A percentile compares a stretch with the other conserved stretches of the same genome.
Evolutionary conservation across 2,113 vertebrate genomes (phyloP).

Genomic region (Oncorhynchus keta): DNA sequence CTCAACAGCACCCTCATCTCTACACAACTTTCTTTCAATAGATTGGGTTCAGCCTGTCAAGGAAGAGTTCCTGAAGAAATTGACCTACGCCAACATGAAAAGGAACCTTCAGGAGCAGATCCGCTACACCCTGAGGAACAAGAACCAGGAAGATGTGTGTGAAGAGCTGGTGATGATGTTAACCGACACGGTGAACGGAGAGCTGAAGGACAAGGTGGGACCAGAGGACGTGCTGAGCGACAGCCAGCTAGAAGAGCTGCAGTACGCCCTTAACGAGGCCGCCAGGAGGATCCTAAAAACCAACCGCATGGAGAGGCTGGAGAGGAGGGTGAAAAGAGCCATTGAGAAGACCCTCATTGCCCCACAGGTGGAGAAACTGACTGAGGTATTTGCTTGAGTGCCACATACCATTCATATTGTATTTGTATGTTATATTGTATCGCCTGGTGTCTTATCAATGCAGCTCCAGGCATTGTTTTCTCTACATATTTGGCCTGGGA

Average conservation of each 20-base stretch:
- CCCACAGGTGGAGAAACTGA: slow-evolving; percentile 63
- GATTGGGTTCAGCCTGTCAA: slow-evolving; percentile 74
- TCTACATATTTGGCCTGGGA: too few species aligned
- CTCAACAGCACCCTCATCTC: neutral
- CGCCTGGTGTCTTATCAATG: too few species aligned
- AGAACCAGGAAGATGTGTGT: slow-evolving; percentile 65
- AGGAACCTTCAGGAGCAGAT: slow-evolving; percentile 77
- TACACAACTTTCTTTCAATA: neutral
- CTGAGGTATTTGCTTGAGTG: slow-evolving; percentile 54
- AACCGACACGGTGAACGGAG: slow-evolving; percentile 61
- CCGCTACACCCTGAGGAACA: slow-evolving; percentile 61
- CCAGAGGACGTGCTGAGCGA: slow-evolving; percentile 68
- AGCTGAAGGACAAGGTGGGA: slow-evolving; percentile 61
- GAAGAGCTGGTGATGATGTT: slow-evolving; percentile 71
- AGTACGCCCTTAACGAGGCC: slow-evolving; percentile 57
- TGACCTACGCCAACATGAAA: slow-evolving; percentile 74
- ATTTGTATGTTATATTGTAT: too few species aligned
- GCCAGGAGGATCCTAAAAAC: slow-evolving; percentile 67
- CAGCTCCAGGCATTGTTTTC: too few species aligned
- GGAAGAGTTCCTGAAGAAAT: slow-evolving; percentile 74
- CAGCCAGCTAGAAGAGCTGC: slow-evolving; percentile 61
- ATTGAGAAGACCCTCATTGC: slow-evolving; percentile 74
- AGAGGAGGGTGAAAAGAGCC: slow-evolving; percentile 61
- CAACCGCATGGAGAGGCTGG: slow-evolving; percentile 51
- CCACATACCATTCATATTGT: too few species aligned